Evolutionary conservation across 2,888 invertebrate species (phyloP).

Genomic region (Noctua fimbriata): DNA sequence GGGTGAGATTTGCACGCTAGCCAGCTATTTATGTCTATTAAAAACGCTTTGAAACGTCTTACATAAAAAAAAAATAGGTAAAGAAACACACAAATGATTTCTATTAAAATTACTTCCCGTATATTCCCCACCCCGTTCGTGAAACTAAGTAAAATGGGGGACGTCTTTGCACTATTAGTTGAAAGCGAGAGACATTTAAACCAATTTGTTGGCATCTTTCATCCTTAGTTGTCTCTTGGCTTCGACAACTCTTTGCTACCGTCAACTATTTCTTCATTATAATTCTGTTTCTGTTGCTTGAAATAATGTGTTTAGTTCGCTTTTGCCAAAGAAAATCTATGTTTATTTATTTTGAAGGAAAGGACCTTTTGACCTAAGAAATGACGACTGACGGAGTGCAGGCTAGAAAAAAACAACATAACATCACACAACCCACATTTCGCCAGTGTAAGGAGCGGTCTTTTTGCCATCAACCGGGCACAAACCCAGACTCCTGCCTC

Average conservation of each 20-base stretch:
- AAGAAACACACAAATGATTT: neutral
- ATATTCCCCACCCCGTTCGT: conserved; percentile 25
- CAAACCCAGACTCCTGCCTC: neutral
- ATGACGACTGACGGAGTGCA: neutral
- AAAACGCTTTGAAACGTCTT: too few relatives aligned
- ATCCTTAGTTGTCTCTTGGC: conserved; percentile 61
- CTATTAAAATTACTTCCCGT: neutral
- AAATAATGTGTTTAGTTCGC: conserved; percentile 1
- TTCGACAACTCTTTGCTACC: conserved; percentile 50
- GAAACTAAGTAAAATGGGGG: conserved; percentile 32
- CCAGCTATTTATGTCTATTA: too few relatives aligned
- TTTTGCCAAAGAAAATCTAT: too few relatives aligned
- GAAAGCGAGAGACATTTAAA: conserved; percentile 60
- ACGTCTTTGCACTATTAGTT: conserved; percentile 31
- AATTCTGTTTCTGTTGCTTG: conserved; percentile 28
- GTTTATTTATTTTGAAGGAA: neutral
- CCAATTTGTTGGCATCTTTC: conserved; percentile 66
- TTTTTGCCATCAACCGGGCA: neutral
- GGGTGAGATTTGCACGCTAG: too few relatives aligned
- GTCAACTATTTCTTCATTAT: conserved; percentile 19
- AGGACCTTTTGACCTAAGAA: neutral
- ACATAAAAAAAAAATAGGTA: too few relatives aligned
- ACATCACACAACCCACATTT: too few relatives aligned
- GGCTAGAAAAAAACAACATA: neutral
- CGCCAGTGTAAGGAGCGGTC: too few relatives aligned